Base-by-base conservation (phyloP, 2,113 vertebrate genomes). In the Stigmatopora argus region DNA sequence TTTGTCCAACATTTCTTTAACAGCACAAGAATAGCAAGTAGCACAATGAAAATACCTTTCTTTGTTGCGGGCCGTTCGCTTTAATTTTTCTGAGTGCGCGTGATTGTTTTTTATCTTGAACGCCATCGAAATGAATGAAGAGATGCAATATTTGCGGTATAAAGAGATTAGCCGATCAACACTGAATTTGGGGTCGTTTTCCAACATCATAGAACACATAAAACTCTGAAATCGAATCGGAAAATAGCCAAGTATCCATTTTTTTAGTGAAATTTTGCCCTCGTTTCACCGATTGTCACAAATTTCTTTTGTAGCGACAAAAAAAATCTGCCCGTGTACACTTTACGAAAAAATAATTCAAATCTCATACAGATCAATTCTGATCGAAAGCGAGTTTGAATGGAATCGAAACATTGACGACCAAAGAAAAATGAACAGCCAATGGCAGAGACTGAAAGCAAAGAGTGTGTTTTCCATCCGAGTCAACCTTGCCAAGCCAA, bases 391-490 rank as follows among this genome's bases (percentile, higher is more conserved):
- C 23, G 26, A 17, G 12, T 56, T 31, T 31, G 5, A 31, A 3
- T 11, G 53, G 13, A 4, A 56, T 23, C 5, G 23, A 56, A 56
- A 31, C 13, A 15, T 26, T 2, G 38, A 38, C 41, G n/a, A 44
- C n/a, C 31, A 35, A 31, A n/a, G 7, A 21, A 62, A 73, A 80
- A 79, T 76, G 51, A 73, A 67, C 63, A 41, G 38, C 38, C 7
- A 56, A 48, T 5, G 51, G 72, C 35, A 57, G 72, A 67, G 67
- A 74, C 63, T 66, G 80, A 82, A 83, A 78, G 66, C 71, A 74
- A 72, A 53, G 71, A 76, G 74, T 69, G 77, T 78, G 77, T 84
- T 89, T 90, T 90, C 89, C 85, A 88, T 90, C 85, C 79, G 84
- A 85, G 78, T 83, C 67, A 70, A 84, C 84, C 83, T 85, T 79